These are phyloP conservation scores for Protobothrops mucrosquamatus DNA, from an alignment of 2,113 vertebrate species.

Conservation along the genomic window DNA sequence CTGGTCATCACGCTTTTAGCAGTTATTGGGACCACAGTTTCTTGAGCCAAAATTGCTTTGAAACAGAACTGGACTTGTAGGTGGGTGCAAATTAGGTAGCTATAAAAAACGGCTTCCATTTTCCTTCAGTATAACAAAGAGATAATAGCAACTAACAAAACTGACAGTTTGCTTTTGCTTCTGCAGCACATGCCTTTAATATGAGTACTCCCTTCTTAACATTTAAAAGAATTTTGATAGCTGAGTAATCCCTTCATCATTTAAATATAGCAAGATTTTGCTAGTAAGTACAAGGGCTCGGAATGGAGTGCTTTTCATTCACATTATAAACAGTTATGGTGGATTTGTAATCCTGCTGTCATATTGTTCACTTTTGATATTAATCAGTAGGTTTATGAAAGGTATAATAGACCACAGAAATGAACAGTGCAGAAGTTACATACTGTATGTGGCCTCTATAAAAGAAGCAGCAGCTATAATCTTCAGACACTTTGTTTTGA, in stretches of 20 bases:
- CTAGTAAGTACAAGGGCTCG: slow-evolving; percentile 77
- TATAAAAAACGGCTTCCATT: slow-evolving; percentile 40
- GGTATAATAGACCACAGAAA: slow-evolving; percentile 69
- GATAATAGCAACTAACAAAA: slow-evolving; percentile 61
- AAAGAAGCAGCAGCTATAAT: slow-evolving; percentile 54
- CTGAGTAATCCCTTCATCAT: slow-evolving; percentile 75
- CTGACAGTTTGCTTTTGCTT: slow-evolving; percentile 61
- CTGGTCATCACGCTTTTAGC: background rate
- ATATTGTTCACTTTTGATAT: slow-evolving; percentile 78
- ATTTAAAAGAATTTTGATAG: slow-evolving; percentile 76
- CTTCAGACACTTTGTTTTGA: slow-evolving; percentile 2
- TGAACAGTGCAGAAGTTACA: slow-evolving; percentile 67
- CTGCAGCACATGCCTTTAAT: slow-evolving; percentile 70
- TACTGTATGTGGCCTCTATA: slow-evolving; percentile 65
- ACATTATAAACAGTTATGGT: slow-evolving; percentile 80
- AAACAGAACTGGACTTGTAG: background rate
- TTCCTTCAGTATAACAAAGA: slow-evolving; percentile 60
- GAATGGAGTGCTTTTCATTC: slow-evolving; percentile 74
- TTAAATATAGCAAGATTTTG: slow-evolving; percentile 76
- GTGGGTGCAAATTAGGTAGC: background rate
- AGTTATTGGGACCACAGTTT: background rate
- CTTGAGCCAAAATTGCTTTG: background rate
- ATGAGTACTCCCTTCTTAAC: slow-evolving; percentile 68
- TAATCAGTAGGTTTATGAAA: slow-evolving; percentile 82
- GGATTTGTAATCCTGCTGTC: slow-evolving; percentile 81